A percentile compares a stretch with the other conserved stretches of the same genome.
Evolutionary conservation across 30 jellyfish, hydroid and myxozoan species (phyloP).

Genomic region (Hydractinia echinata): DNA sequence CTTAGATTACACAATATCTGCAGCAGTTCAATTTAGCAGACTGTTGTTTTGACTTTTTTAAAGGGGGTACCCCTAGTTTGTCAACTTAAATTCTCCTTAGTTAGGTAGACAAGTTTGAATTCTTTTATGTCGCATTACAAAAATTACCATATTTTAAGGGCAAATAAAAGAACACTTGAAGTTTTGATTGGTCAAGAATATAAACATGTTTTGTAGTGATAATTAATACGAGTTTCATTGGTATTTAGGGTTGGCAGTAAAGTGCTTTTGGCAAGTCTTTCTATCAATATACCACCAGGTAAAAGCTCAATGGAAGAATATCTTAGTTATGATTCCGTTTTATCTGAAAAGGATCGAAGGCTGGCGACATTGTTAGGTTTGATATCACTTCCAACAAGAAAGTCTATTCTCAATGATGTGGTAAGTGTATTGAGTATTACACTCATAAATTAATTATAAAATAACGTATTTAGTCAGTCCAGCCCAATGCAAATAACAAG

Average conservation of each 20-base stretch:
- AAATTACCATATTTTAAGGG: too few relatives aligned
- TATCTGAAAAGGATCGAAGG: conserved; percentile 79
- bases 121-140: too few relatives aligned
- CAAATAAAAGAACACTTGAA: too few relatives aligned
- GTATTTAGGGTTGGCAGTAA: conserved; percentile 72
- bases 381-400: conserved; percentile 78
- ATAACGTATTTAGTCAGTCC: neutral
- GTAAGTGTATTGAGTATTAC: conserved; percentile 22
- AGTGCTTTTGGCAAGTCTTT: conserved; percentile 83
- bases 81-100: too few relatives aligned
- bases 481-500: too few relatives aligned
- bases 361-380: conserved; percentile 79
- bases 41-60: too few relatives aligned
- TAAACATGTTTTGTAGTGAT: neutral
- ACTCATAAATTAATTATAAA: neutral
- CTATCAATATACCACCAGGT: conserved; percentile 93
- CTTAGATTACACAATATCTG: too few relatives aligned
- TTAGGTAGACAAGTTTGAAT: too few relatives aligned
- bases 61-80: too few relatives aligned
- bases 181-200: neutral
- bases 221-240: neutral
- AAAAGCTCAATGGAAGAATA: conserved; percentile 79
- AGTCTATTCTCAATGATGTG: conserved; percentile 67
- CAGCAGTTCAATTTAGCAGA: too few relatives aligned
- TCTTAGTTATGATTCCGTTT: conserved; percentile 71